Conservation (phyloP, 1,140 invertebrate species). For the Pogonomyrmex californicus region DNA sequence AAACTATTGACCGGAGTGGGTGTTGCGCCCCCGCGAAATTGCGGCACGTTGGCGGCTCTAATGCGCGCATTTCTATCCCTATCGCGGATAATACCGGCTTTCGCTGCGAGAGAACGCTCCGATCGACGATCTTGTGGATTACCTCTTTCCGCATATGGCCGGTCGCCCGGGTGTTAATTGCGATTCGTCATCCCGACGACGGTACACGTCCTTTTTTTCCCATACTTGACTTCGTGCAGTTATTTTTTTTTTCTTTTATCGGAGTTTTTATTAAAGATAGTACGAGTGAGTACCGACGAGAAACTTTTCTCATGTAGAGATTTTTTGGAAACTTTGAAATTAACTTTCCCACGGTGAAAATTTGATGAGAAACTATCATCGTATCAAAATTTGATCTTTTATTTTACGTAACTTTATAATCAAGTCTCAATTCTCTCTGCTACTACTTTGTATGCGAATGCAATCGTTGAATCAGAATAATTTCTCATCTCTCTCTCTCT, state of each 20-base stretch:
- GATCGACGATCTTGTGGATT: slow-evolving; percentile 53
- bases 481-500: not conserved
- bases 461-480: not conserved
- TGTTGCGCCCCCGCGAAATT: slow-evolving; percentile 40
- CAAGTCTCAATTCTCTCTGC: not conserved
- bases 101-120: slow-evolving; percentile 33
- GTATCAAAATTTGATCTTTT: not conserved
- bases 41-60: slow-evolving; percentile 60
- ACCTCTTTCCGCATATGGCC: slow-evolving; percentile 40
- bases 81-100: slow-evolving; percentile 51
- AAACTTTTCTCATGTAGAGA: slow-evolving; percentile 5
- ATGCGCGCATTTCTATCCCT: slow-evolving; percentile 53
- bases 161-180: slow-evolving; percentile 11
- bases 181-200: slow-evolving; percentile 33
- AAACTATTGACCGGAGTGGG: slow-evolving; percentile 52
- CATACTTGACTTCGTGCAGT: not conserved
- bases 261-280: not conserved
- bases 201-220: not conserved
- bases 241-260: slow-evolving; percentile 1
- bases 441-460: not conserved
- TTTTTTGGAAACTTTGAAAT: not conserved
- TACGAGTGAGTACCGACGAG: no score
- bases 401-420: not conserved
- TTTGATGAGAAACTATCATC: not conserved
- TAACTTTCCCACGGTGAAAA: not conserved